Conservation (phyloP, 2,113 vertebrate species). For the Motacilla tschutschensis region DNA sequence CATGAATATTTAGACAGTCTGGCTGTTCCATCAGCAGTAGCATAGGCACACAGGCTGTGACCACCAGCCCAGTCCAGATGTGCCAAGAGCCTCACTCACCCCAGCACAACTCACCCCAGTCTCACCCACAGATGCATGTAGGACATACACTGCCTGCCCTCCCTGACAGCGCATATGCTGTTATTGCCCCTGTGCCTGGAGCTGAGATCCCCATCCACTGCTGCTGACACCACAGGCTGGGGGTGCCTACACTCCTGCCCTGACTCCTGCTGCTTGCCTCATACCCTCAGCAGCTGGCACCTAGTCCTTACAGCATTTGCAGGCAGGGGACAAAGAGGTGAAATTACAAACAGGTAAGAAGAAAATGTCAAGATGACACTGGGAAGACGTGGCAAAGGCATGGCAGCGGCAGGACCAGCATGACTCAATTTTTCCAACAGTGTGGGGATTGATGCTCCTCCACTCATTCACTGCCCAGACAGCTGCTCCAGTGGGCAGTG, state of each 20-base stretch:
- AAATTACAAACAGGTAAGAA: background rate
- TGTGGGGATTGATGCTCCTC: background rate
- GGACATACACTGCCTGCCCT: no score
- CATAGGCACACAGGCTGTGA: background rate
- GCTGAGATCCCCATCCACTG: accelerated
- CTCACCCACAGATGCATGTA: accelerated
- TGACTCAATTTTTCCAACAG: background rate
- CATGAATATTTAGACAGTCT: background rate
- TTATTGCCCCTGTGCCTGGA: background rate
- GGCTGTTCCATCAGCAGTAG: accelerated
- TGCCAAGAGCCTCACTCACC: background rate
- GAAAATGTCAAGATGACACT: background rate
- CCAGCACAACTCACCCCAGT: background rate
- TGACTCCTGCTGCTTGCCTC: background rate
- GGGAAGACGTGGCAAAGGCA: background rate
- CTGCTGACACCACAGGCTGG: background rate
- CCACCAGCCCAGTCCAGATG: background rate
- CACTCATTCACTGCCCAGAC: accelerated
- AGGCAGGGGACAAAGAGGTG: background rate
- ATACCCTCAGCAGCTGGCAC: background rate
- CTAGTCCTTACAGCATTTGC: background rate
- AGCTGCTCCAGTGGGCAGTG: background rate
- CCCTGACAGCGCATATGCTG: accelerated
- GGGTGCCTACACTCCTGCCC: no score
- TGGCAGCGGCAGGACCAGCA: background rate